A percentile compares a stretch with the other conserved stretches of the same genome.
Conservation (phyloP, 2,888 invertebrate species). For the Chloroclystis v-ata region DNA sequence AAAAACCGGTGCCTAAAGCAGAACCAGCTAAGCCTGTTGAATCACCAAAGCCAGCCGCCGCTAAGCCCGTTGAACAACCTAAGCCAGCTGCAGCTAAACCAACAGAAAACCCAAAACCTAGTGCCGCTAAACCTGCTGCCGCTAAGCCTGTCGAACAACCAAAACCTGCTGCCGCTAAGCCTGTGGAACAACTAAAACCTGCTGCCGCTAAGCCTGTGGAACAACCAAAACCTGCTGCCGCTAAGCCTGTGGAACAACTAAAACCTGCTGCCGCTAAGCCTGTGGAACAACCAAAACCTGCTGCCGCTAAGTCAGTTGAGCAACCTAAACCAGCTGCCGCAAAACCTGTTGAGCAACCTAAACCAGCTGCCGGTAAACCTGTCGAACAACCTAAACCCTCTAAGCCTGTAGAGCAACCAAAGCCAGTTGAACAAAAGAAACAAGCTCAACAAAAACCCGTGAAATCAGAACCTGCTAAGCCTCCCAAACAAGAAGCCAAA, state of each 20-base stretch:
- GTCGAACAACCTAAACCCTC: slow-evolving; percentile 12
- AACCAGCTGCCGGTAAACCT: slow-evolving; percentile 15
- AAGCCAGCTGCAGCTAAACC: slow-evolving; percentile 16
- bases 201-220: slow-evolving; percentile 5
- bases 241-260: slow-evolving; percentile 21
- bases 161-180: slow-evolving; percentile 14
- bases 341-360: slow-evolving; percentile 11
- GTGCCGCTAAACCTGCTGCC: slow-evolving; percentile 6
- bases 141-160: slow-evolving; percentile 9
- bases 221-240: slow-evolving; percentile 16
- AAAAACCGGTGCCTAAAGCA: slow-evolving; percentile 10
- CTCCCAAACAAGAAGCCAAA: slow-evolving; percentile 15
- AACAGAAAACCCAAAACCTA: not conserved
- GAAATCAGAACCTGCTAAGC: slow-evolving; percentile 8
- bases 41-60: slow-evolving; percentile 26
- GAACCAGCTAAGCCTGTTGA: slow-evolving; percentile 18
- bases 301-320: slow-evolving; percentile 8
- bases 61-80: slow-evolving; percentile 20
- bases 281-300: slow-evolving; percentile 15
- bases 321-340: slow-evolving; percentile 11
- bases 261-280: slow-evolving; percentile 30
- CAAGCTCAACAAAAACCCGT: slow-evolving; percentile 8
- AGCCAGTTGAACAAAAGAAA: slow-evolving; percentile 16
- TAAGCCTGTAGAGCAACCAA: too few relatives aligned
- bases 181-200: slow-evolving; percentile 8